Conservation (phyloP, 2,113 vertebrate species). For the Meleagris gallopavo region DNA sequence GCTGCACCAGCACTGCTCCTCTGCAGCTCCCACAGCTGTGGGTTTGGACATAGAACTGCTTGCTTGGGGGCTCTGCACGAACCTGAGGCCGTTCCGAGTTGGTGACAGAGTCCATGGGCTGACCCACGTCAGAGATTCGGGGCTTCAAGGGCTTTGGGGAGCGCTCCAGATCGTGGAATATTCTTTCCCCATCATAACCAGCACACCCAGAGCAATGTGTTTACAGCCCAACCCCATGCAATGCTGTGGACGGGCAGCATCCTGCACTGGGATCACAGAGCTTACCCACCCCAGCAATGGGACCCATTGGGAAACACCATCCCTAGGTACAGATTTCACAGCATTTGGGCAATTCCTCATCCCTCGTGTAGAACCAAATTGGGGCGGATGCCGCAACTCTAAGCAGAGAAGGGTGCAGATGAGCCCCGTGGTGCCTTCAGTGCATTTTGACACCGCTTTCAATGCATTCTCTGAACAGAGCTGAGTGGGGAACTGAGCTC, state of each 20-base stretch:
- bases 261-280: neutral
- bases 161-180: neutral
- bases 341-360: neutral
- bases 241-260: neutral
- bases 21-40: neutral
- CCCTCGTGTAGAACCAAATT: neutral
- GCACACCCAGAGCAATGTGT: too few species aligned
- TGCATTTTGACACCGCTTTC: neutral
- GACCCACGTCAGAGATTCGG: too few species aligned
- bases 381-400: neutral
- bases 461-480: neutral
- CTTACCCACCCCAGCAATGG: too few species aligned
- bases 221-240: neutral
- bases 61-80: neutral
- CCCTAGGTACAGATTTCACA: neutral
- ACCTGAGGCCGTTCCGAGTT: neutral
- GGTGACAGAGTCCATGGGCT: neutral
- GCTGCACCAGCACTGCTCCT: neutral
- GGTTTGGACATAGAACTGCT: neutral
- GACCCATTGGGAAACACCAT: accelerated
- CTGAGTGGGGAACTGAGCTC: neutral
- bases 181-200: neutral
- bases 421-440: neutral
- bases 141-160: neutral
- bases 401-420: neutral